Evolutionary conservation across 1,140 invertebrate genomes (phyloP), one percentile per base, ranked within the genome.

Genomic region (Sinella curviseta): DNA sequence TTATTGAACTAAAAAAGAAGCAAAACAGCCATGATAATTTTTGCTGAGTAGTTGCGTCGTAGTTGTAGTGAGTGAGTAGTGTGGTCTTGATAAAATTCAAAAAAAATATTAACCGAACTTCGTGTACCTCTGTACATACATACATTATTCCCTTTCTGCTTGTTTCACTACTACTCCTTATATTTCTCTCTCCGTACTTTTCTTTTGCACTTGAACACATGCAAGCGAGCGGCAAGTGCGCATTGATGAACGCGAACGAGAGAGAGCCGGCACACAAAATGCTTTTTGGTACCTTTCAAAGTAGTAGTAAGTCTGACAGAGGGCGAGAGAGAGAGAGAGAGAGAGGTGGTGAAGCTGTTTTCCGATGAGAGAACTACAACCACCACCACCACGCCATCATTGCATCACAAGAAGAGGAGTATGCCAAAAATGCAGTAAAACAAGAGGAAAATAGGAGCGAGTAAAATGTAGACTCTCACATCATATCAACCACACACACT

Each of bases 21-120:
- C n/a, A n/a, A n/a, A n/a, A n/a, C n/a, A 17, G 39, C 17, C 39
- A 48, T 60, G 55, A 60, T 60, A 60, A 60, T 60, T 60, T 60
- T 60, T 60, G 55, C 55, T 60, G 55, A 60, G 8, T n/a, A n/a
- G n/a, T n/a, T n/a, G n/a, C n/a, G n/a, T n/a, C n/a, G n/a, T n/a
- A n/a, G n/a, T n/a, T n/a, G n/a, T n/a, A n/a, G n/a, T n/a, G n/a
- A n/a, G n/a, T n/a, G n/a, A n/a, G 14, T 12, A 60, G 17, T 17
- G 17, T 48, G 39, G 39, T 48, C 39, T 48, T 48, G 39, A 48
- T 48, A 48, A 48, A 48, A 48, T 48, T 48, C 39, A 8, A 48
- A 48, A 48, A 8, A 48, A n/a, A n/a, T n/a, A n/a, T n/a, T n/a
- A n/a, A n/a, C n/a, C n/a, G n/a, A n/a, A n/a, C n/a, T n/a, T n/a